Conservation (phyloP, 2,888 invertebrate species). For the Cinara cedri region DNA sequence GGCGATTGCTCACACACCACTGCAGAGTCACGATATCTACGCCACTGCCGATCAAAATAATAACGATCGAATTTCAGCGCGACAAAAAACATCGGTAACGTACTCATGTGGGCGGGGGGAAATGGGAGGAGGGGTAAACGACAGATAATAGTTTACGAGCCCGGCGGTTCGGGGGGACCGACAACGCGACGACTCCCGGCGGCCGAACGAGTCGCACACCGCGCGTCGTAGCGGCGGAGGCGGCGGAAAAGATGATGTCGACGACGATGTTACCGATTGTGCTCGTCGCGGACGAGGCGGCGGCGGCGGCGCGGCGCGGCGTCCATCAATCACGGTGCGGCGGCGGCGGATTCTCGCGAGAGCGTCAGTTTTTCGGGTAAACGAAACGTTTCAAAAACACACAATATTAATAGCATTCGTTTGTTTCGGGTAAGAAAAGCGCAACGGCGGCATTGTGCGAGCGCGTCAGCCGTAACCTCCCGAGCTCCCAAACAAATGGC, state of each 20-base stretch:
- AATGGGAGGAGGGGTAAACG: no score
- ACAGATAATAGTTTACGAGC: no score
- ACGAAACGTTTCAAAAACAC: constrained; percentile 57
- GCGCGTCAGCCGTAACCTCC: constrained; percentile 53
- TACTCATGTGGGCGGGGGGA: no score
- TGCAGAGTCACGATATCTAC: no score
- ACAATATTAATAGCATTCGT: constrained; percentile 56
- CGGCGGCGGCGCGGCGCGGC: background rate
- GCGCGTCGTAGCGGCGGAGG: background rate
- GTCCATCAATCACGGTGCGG: constrained; percentile 48
- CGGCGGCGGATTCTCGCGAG: constrained; percentile 17
- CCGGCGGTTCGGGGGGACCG: no score
- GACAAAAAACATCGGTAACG: no score
- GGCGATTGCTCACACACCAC: no score
- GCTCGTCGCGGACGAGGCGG: background rate
- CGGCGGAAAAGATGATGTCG: constrained; percentile 13
- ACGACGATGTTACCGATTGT: constrained; percentile 28
- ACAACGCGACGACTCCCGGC: no score
- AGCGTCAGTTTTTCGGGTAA: constrained; percentile 56
- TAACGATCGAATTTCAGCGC: no score
- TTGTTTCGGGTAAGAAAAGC: constrained; percentile 51
- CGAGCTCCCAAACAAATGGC: constrained; percentile 53
- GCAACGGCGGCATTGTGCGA: constrained; percentile 51
- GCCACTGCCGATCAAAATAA: no score
- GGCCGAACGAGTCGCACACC: background rate